Conservation (phyloP, 2,888 invertebrate genomes). For the Phyllotreta striolata region DNA sequence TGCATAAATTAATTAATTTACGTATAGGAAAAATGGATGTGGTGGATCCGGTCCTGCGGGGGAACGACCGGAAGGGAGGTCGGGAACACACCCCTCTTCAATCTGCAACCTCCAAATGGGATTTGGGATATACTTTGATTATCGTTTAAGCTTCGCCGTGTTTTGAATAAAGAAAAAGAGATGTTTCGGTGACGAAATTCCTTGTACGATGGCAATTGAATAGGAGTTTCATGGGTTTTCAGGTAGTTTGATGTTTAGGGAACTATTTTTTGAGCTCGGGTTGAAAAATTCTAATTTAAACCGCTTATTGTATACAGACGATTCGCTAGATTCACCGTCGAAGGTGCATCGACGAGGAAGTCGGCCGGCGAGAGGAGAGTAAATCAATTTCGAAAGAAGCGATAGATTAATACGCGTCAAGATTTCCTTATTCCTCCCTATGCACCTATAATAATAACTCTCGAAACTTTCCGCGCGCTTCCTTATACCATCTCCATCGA, state of each 20-base stretch:
- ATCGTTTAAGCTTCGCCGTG: constrained; percentile 51
- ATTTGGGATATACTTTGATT: constrained; percentile 54
- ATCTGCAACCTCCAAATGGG: constrained; percentile 53
- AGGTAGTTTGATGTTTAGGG: constrained; percentile 12
- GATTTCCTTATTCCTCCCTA: constrained; percentile 12
- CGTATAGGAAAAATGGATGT: background rate
- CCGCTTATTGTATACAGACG: no score
- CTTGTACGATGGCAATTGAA: constrained; percentile 25
- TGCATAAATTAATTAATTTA: background rate
- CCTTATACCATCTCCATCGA: constrained; percentile 22
- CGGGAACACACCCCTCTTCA: constrained; percentile 48
- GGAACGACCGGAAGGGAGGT: constrained; percentile 17
- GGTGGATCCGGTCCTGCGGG: background rate
- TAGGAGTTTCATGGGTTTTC: constrained; percentile 8
- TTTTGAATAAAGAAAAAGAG: constrained; percentile 46
- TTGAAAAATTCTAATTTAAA: no score
- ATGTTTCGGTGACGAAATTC: constrained; percentile 29
- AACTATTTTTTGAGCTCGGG: no score
- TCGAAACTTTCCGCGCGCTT: constrained; percentile 4
- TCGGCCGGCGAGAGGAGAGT: background rate
- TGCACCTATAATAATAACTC: constrained; percentile 12
- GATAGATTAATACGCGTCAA: background rate
- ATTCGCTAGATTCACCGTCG: no score
- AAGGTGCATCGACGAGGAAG: background rate
- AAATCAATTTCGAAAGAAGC: constrained; percentile 5